Conservation (phyloP, 2,888 invertebrate species). For the Oithona nana region DNA sequence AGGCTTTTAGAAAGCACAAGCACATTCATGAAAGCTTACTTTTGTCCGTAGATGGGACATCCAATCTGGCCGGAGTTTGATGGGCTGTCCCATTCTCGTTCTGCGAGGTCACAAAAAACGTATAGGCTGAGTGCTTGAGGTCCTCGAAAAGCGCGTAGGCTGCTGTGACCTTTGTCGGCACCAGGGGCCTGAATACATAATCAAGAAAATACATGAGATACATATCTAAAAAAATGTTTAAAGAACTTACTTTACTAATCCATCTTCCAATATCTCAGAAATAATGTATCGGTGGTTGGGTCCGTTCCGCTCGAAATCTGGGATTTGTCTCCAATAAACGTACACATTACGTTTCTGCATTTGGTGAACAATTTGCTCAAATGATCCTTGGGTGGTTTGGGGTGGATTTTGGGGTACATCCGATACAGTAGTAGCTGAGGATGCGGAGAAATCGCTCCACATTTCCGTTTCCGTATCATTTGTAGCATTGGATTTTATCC, state of each 20-base stretch:
- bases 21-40: slow-evolving; percentile 24
- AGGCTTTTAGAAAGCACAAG: too few species aligned
- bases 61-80: too few species aligned
- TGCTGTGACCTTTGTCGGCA: slow-evolving; percentile 19
- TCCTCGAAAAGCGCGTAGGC: slow-evolving; percentile 41
- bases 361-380: slow-evolving; percentile 34
- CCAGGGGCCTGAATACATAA: slow-evolving; percentile 18
- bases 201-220: slow-evolving; percentile 23
- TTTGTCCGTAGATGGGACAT: too few species aligned
- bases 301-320: slow-evolving; percentile 47
- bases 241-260: slow-evolving; percentile 25
- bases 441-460: too few species aligned
- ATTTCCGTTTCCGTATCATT: too few species aligned
- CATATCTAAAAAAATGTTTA: slow-evolving; percentile 22
- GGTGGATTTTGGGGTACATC: too few species aligned
- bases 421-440: too few species aligned
- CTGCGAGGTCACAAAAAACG: slow-evolving; percentile 39
- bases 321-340: slow-evolving; percentile 59
- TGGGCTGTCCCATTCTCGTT: slow-evolving; percentile 30
- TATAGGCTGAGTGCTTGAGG: slow-evolving; percentile 31
- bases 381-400: slow-evolving; percentile 48
- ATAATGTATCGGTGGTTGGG: slow-evolving; percentile 45
- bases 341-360: slow-evolving; percentile 38
- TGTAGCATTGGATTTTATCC: too few species aligned
- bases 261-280: slow-evolving; percentile 24